phyloP scores from a whole-genome alignment of 2,888 invertebrate genomes.

The Drosophila mimetica region DNA sequence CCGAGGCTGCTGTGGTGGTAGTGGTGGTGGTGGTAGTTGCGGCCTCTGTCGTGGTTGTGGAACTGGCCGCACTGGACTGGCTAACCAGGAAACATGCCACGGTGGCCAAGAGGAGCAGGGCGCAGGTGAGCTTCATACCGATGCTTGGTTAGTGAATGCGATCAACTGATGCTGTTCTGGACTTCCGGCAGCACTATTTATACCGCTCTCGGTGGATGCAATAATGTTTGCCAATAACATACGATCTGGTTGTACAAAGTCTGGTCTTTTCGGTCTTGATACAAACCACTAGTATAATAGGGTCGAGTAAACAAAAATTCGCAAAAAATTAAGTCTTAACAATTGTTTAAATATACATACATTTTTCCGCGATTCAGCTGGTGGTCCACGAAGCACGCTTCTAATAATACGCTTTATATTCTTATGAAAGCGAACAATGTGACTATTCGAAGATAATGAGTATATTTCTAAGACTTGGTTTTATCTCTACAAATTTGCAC shows the following conservation, averaged over 20 bases:
- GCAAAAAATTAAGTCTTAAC: not conserved
- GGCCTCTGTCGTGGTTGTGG: conserved; percentile 9
- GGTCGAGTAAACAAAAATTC: conserved; percentile 7
- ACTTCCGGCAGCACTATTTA: conserved; percentile 7
- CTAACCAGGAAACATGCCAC: conserved; percentile 22
- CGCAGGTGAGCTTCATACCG: conserved; percentile 13
- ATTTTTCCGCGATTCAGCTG: not conserved
- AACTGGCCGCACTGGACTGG: conserved; percentile 8
- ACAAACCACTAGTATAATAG: not conserved
- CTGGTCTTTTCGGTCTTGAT: not conserved
- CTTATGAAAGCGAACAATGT: not conserved
- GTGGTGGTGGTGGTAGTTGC: conserved; percentile 13
- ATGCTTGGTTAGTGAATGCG: not conserved
- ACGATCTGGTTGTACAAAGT: not conserved
- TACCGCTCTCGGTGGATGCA: not conserved
- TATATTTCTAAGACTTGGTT: not conserved
- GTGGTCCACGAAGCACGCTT: not conserved
- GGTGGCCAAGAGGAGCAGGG: conserved; percentile 13
- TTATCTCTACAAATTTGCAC: too few relatives aligned
- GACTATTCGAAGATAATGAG: not conserved
- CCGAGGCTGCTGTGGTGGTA: conserved; percentile 4
- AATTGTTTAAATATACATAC: conserved; percentile 10
- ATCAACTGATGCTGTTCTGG: conserved; percentile 31
- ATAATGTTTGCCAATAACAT: conserved; percentile 15
- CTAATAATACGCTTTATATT: not conserved